phyloP scores from a whole-genome alignment of 2,797 vertebrate species.

The Sternarchorhynchus goeldii region DNA sequence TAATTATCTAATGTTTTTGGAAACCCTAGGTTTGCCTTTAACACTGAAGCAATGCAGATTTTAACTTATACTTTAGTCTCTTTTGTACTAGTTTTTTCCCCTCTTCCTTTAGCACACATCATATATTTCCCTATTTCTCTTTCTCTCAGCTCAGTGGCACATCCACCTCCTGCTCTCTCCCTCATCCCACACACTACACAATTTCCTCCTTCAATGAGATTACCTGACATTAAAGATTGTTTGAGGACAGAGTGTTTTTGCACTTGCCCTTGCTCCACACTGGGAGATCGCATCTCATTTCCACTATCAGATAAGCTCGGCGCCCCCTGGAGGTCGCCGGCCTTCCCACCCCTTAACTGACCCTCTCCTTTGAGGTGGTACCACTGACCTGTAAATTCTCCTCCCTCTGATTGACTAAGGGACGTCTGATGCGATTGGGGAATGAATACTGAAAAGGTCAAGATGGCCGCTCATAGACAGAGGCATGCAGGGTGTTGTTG shows the following conservation, averaged over 20 bases:
- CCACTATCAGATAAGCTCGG: constrained; percentile 47
- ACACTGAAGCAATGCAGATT: no score
- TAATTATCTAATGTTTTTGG: no score
- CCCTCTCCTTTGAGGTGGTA: constrained; percentile 78
- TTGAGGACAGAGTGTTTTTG: constrained; percentile 48
- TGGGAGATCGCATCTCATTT: constrained; percentile 58
- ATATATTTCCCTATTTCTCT: constrained; percentile 13
- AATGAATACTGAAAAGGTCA: constrained; percentile 85
- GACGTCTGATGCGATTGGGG: constrained; percentile 75
- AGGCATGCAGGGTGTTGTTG: constrained; percentile 45
- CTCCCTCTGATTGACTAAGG: constrained; percentile 75
- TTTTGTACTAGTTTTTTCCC: neutral
- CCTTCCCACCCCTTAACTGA: constrained; percentile 54
- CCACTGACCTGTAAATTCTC: constrained; percentile 77
- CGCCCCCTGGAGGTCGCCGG: constrained; percentile 34
- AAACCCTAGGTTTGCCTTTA: no score
- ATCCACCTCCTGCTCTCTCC: constrained; percentile 1
- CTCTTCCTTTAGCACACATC: constrained; percentile 7
- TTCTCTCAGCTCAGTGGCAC: constrained; percentile 10
- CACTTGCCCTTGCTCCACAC: constrained; percentile 44
- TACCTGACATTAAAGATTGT: constrained; percentile 60
- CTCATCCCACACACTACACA: constrained; percentile 42
- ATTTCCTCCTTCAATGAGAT: constrained; percentile 54
- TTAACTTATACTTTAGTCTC: no score
- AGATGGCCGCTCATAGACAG: constrained; percentile 65